phyloP scores from a whole-genome alignment of 2,888 invertebrate genomes.

The Myopa testacea region DNA sequence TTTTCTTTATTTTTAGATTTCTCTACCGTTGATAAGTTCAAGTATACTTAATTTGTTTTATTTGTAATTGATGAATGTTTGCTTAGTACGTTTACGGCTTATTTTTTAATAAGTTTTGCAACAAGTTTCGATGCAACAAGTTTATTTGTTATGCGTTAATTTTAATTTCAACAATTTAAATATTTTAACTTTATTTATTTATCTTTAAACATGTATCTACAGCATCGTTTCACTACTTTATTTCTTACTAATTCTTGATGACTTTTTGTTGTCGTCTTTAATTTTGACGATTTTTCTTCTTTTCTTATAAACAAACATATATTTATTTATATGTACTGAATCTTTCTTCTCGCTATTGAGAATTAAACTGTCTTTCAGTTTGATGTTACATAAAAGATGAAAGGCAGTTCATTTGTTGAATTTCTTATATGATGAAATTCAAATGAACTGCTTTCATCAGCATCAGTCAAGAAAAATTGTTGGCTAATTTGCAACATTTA shows the following conservation, averaged over 20 bases:
- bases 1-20: background rate
- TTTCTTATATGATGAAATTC: constrained; percentile 11
- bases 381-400: background rate
- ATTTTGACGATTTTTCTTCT: background rate
- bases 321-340: background rate
- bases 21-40: too few species aligned
- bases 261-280: background rate
- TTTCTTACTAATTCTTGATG: background rate
- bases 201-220: background rate
- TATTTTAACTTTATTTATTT: constrained; percentile 9
- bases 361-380: constrained; percentile 3
- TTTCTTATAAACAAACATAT: background rate
- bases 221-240: background rate
- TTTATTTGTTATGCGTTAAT: background rate
- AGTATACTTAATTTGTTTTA: too few species aligned
- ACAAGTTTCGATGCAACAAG: too few species aligned
- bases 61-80: too few species aligned
- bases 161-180: background rate
- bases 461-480: too few species aligned
- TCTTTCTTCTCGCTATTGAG: constrained; percentile 7
- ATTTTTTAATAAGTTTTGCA: too few species aligned
- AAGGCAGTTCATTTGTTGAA: background rate
- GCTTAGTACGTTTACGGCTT: too few species aligned
- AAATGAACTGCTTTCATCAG: constrained; percentile 2
- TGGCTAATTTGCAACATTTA: too few species aligned